Evolutionary conservation across 2,113 vertebrate species (phyloP), one percentile per base, ranked within the genome.

Genomic region (Halichoeres trimaculatus): DNA sequence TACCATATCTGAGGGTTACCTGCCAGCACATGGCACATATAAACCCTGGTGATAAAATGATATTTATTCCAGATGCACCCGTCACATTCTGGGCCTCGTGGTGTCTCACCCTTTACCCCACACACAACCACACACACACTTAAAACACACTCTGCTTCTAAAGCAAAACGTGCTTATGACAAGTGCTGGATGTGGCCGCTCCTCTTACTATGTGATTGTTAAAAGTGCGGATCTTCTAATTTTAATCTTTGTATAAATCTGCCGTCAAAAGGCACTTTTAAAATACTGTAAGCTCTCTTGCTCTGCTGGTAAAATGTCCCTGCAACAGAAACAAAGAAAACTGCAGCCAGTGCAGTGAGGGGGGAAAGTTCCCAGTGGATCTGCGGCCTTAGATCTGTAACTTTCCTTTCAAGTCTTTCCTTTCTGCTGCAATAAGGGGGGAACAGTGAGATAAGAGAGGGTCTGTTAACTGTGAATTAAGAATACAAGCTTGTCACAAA

Each of bases 41-140:
- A 91, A 90, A 89, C 74, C 76, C 50, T 6, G 50, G 83, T 82
- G 85, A 89, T 89, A 83, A 88, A 87, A 87, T 66, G 13, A 82
- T 83, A 91, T 90, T 91, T 84, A 84, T 88, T 88, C 89, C 90
- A 90, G 87, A 91, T 87, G 87, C 77, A 67, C 58, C 67, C 38
- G 68, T 80, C 60, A 81, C 57, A 64, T 60, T 89, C 57, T 74
- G 83, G 72, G 72, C 59, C 66, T 70, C 68, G 68, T 51, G 41
- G 34, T 51, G 41, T 36, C 8, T 51, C 47, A 17, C 62, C 63
- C 38, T 87, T 71, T 76, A 57, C 8, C 16, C 62, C 36, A 50
- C 45, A 70, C 62, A 66, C 71, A 64, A 53, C 41, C 45, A 55
- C 5, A 65, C 53, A 54, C 45, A 56, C 30, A 30, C 51, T 70